Evolutionary conservation across 1,140 invertebrate genomes (phyloP).

Genomic region (Palaemon carinicauda): DNA sequence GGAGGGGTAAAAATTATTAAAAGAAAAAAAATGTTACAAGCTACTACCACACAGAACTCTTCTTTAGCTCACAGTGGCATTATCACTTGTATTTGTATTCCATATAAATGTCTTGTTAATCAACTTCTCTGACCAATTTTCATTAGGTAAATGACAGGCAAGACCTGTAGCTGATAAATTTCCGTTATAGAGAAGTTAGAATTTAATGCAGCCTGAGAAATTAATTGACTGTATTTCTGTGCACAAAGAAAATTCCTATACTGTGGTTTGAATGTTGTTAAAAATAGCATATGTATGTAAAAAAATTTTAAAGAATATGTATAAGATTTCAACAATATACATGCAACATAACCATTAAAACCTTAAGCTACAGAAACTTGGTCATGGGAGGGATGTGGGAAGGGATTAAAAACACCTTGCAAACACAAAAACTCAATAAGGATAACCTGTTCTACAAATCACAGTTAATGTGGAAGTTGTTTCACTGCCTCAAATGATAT

Average conservation of each 20-base stretch:
- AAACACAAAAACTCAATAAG: not conserved
- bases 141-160: not conserved
- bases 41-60: no score
- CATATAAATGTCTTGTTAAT: not conserved
- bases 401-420: not conserved
- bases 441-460: conserved; percentile 27
- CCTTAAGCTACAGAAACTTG: not conserved
- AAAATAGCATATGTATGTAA: not conserved
- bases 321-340: conserved; percentile 11
- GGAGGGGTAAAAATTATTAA: no score
- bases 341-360: conserved; percentile 2
- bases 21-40: no score
- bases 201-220: no score
- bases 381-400: not conserved
- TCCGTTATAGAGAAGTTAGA: no score
- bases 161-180: no score
- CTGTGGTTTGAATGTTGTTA: no score
- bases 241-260: no score
- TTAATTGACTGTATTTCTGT: no score
- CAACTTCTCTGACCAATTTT: not conserved
- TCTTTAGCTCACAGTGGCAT: no score
- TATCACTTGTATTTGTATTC: no score
- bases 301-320: not conserved
- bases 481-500: conserved; percentile 35
- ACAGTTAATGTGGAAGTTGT: conserved; percentile 51